phyloP scores from a whole-genome alignment of 2,797 vertebrate genomes.

The Vipera ursinii region DNA sequence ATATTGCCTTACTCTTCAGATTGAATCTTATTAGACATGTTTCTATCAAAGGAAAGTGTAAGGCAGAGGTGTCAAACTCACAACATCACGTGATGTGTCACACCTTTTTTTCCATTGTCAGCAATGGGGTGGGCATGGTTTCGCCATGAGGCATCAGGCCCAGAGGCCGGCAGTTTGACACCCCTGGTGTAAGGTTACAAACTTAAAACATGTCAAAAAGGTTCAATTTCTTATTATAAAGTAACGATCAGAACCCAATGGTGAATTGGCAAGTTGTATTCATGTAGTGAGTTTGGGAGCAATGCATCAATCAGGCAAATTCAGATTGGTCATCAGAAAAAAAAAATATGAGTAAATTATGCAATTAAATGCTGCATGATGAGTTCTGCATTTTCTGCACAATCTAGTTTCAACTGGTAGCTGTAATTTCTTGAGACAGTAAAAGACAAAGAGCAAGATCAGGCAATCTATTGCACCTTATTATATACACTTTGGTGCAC shows the following conservation, averaged over 20 bases:
- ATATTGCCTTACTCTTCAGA: neutral
- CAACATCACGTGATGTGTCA: too few relatives aligned
- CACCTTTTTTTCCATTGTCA: too few relatives aligned
- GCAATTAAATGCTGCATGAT: neutral
- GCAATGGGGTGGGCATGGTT: too few relatives aligned
- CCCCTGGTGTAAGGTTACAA: neutral
- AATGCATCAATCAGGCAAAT: neutral
- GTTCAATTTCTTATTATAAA: neutral
- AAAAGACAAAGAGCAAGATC: neutral
- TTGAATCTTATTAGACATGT: too few relatives aligned
- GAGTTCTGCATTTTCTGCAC: neutral
- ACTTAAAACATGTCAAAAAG: neutral
- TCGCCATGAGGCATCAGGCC: too few relatives aligned
- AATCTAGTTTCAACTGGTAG: neutral
- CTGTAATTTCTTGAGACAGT: neutral
- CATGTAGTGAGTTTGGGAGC: neutral
- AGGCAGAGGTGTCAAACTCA: too few relatives aligned
- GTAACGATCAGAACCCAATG: neutral
- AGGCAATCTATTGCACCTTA: neutral
- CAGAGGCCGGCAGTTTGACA: too few relatives aligned
- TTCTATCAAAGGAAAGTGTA: neutral
- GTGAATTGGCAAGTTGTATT: neutral
- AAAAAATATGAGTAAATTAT: neutral
- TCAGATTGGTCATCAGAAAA: neutral
- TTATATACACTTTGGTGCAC: neutral